Conservation (phyloP, 2,797 vertebrate species). For the Acanthurus leucopareius region DNA sequence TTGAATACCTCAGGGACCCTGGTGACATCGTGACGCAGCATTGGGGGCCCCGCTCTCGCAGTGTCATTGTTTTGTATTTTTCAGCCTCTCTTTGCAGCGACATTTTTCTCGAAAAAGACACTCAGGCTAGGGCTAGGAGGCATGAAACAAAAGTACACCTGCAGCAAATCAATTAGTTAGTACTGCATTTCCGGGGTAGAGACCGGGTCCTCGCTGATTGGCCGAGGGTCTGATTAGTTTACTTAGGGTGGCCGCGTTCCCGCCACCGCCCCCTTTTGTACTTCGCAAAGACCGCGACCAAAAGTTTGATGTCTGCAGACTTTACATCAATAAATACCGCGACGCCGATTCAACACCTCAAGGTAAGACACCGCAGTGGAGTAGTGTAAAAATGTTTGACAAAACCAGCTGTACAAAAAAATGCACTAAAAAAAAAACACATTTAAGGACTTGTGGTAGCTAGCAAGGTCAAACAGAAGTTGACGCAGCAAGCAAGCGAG, state of each 20-base stretch:
- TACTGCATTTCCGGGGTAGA: conserved; percentile 46
- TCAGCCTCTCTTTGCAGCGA: not conserved
- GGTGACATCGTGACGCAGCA: not conserved
- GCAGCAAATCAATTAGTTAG: conserved; percentile 59
- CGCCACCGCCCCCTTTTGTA: conserved; percentile 66
- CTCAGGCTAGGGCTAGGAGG: not conserved
- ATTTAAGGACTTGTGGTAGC: not conserved
- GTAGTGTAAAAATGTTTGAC: not conserved
- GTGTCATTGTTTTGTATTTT: not conserved
- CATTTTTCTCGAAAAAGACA: not conserved
- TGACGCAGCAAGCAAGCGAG: fast-evolving
- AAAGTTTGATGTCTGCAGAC: conserved; percentile 66
- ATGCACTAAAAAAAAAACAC: fast-evolving
- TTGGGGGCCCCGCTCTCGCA: not conserved
- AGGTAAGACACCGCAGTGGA: conserved; percentile 69
- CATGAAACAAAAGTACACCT: conserved; percentile 55
- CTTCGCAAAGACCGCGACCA: conserved; percentile 40
- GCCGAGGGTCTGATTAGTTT: conserved; percentile 75
- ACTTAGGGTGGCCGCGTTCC: conserved; percentile 73
- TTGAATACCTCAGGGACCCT: not conserved
- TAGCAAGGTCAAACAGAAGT: conserved; percentile 23
- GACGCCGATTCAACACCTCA: conserved; percentile 50
- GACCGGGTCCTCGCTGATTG: conserved; percentile 69
- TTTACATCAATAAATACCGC: conserved; percentile 64
- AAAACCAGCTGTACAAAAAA: not conserved